A percentile compares a stretch with the other conserved stretches of the same genome.
Conservation (phyloP, 2,113 vertebrate species). For the Cervus canadensis region DNA sequence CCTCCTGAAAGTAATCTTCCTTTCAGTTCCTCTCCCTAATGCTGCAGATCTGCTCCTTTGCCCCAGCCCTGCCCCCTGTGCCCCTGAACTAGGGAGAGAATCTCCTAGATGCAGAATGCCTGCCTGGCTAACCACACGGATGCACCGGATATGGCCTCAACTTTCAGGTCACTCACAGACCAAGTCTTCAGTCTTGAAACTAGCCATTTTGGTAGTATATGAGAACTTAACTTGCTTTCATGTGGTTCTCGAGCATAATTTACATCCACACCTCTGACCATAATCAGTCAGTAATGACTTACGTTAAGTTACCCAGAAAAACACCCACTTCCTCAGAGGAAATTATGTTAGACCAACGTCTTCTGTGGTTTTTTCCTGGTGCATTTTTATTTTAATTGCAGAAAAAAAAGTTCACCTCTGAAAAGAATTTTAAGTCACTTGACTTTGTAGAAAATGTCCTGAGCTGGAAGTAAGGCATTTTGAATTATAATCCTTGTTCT, state of each 20-base stretch:
- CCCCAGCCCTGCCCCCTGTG: neutral
- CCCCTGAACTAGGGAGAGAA: neutral
- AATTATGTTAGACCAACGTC: neutral
- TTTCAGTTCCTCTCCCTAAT: neutral
- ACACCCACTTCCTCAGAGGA: constrained; percentile 36
- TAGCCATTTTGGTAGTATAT: neutral
- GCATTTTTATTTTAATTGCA: neutral
- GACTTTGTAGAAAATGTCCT: neutral
- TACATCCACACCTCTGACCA: neutral
- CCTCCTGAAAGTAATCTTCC: neutral
- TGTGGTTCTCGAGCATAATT: constrained; percentile 3
- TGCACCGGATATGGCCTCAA: neutral
- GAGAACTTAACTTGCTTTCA: constrained; percentile 6
- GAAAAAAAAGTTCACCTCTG: neutral
- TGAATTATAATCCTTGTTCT: neutral
- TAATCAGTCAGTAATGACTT: constrained; percentile 11
- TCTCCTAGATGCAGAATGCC: neutral
- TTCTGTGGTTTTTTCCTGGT: neutral
- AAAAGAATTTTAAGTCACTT: neutral
- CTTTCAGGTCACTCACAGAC: neutral
- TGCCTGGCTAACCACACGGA: neutral
- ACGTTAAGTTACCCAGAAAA: neutral
- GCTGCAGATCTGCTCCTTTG: neutral
- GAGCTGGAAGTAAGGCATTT: neutral
- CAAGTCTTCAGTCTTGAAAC: neutral